Percentiles rank a stretch among this genome's conserved stretches.
Conservation (phyloP, 2,797 vertebrate genomes). For the Pyrrhura leucotis region DNA sequence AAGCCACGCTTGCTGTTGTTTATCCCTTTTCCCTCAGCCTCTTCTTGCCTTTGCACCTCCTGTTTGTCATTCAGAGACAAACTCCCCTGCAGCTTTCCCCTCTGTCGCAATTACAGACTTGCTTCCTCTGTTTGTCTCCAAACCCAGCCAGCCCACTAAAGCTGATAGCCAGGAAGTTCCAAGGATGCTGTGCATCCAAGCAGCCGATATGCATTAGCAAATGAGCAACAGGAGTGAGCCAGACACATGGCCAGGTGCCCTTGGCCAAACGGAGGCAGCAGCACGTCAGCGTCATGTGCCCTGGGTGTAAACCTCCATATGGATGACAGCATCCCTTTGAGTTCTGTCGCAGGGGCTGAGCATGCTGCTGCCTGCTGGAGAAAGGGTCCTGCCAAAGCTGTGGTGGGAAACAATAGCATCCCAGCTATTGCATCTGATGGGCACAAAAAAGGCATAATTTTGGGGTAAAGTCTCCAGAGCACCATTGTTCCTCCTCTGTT, state of each 20-base stretch:
- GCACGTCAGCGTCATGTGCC: not conserved
- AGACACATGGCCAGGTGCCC: not conserved
- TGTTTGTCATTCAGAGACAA: not conserved
- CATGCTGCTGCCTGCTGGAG: not conserved
- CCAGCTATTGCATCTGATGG: not conserved
- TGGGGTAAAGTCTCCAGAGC: not conserved
- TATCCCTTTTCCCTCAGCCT: not conserved
- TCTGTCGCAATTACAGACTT: not conserved
- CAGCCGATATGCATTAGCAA: not conserved
- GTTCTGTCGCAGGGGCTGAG: not conserved
- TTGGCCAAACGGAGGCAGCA: not conserved
- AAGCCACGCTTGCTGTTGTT: not conserved
- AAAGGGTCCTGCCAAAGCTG: not conserved
- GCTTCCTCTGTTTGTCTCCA: conserved; percentile 1
- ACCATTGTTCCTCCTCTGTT: not conserved
- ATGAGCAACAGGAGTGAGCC: not conserved
- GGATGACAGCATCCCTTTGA: not conserved
- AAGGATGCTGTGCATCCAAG: not conserved
- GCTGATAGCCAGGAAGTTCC: not conserved
- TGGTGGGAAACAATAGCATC: not conserved
- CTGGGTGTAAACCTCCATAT: not conserved
- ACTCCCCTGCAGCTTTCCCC: conserved; percentile 40
- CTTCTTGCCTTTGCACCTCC: not conserved
- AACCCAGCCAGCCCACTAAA: not conserved
- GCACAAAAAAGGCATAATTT: not conserved